Evolutionary conservation across 1,140 invertebrate genomes (phyloP).

Genomic region (Planococcus citri): DNA sequence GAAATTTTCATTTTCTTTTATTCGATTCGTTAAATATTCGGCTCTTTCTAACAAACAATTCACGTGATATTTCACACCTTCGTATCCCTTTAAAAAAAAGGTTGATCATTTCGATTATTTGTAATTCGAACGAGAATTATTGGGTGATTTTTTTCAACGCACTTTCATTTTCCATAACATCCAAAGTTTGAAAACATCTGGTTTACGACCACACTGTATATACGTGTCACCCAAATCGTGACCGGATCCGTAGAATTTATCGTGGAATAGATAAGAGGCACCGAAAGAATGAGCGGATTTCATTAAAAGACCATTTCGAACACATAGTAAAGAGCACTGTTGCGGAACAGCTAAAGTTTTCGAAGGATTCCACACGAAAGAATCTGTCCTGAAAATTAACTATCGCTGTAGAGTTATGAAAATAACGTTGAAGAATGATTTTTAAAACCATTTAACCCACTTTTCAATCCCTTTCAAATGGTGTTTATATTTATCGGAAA

Average conservation of each 20-base stretch:
- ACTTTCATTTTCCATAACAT: background rate
- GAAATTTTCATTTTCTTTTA: background rate
- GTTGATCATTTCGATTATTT: background rate
- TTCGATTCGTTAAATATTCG: background rate
- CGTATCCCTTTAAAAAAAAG: background rate
- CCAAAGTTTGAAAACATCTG: conserved; percentile 8
- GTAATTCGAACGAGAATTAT: background rate
- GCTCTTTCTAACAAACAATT: background rate
- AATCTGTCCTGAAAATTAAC: background rate
- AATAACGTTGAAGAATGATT: background rate
- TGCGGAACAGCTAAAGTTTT: conserved; percentile 11
- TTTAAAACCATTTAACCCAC: conserved; percentile 43
- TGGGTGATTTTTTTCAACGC: background rate
- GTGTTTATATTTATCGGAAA: conserved; percentile 84
- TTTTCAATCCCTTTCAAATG: conserved; percentile 83
- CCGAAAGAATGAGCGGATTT: background rate
- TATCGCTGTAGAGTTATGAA: background rate
- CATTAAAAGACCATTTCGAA: background rate
- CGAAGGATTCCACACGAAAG: conserved; percentile 4
- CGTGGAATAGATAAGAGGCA: background rate
- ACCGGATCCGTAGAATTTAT: background rate
- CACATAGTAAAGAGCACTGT: background rate
- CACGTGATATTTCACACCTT: background rate
- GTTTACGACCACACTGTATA: conserved; percentile 6
- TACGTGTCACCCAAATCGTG: background rate